Evolutionary conservation across 1,140 invertebrate species (phyloP).

Genomic region (Pinna nobilis): DNA sequence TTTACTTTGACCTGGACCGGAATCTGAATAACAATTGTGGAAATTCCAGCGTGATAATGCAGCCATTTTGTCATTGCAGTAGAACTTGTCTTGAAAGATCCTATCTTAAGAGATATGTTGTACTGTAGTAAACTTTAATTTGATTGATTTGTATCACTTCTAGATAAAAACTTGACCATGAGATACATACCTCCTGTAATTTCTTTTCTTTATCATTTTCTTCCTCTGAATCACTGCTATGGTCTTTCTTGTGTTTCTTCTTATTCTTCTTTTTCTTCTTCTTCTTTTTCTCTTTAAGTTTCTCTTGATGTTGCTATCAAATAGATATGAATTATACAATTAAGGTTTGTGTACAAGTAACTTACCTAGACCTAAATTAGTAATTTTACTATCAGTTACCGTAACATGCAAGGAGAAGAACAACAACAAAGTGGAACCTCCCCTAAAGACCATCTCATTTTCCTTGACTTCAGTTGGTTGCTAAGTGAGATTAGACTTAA

Average conservation of each 20-base stretch:
- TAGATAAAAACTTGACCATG: neutral
- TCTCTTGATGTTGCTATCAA: conserved; percentile 58
- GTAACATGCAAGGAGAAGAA: too few species aligned
- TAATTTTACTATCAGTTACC: neutral
- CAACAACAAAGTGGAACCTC: too few species aligned
- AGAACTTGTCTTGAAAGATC: neutral
- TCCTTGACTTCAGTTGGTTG: too few species aligned
- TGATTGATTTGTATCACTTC: neutral
- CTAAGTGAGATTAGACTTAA: neutral
- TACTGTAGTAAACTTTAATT: neutral
- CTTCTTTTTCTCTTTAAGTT: conserved; percentile 81
- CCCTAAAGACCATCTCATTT: too few species aligned
- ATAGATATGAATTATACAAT: conserved; percentile 11
- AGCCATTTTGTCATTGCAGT: too few species aligned
- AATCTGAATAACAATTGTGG: too few species aligned
- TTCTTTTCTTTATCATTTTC: conserved; percentile 68
- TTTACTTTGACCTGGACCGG: too few species aligned
- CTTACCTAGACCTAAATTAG: neutral
- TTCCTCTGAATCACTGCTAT: conserved; percentile 65
- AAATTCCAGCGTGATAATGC: too few species aligned
- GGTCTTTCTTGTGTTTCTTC: conserved; percentile 76
- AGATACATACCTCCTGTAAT: conserved; percentile 60
- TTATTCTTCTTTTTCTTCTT: conserved; percentile 79
- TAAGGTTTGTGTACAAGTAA: neutral
- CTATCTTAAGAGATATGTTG: too few species aligned